phyloP scores from a whole-genome alignment of 2,888 invertebrate genomes.

The Synanthedon myopaeformis region DNA sequence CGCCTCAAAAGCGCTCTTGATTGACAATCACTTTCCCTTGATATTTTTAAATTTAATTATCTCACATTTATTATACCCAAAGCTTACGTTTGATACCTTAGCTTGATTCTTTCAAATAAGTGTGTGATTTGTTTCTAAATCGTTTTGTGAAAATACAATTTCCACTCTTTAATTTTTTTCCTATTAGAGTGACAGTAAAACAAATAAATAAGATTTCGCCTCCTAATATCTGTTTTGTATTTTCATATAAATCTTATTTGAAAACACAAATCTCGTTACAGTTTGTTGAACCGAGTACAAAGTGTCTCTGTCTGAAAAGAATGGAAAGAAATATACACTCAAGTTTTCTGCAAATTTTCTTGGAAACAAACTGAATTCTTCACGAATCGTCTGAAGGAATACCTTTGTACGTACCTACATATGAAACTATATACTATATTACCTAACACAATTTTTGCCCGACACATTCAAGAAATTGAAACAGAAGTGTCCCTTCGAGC shows the following conservation, averaged over 20 bases:
- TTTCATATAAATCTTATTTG: neutral
- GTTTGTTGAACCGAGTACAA: slow-evolving; percentile 7
- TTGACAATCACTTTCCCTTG: too few relatives aligned
- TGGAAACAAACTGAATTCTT: slow-evolving; percentile 14
- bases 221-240: too few relatives aligned
- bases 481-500: slow-evolving; percentile 46
- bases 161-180: too few relatives aligned
- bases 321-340: slow-evolving; percentile 1
- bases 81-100: too few relatives aligned
- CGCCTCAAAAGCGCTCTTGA: too few relatives aligned
- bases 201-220: too few relatives aligned
- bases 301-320: neutral
- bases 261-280: neutral
- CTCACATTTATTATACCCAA: too few relatives aligned
- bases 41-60: too few relatives aligned
- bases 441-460: slow-evolving; percentile 46
- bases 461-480: slow-evolving; percentile 52
- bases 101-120: too few relatives aligned
- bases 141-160: too few relatives aligned
- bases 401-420: slow-evolving; percentile 8
- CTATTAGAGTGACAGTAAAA: too few relatives aligned
- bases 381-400: slow-evolving; percentile 3
- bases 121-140: too few relatives aligned
- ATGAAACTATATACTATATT: slow-evolving; percentile 8
- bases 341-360: slow-evolving; percentile 14